A percentile compares a stretch with the other conserved stretches of the same genome.
Evolutionary conservation across 2,113 vertebrate genomes (phyloP).

Genomic region (Hylia prasina): DNA sequence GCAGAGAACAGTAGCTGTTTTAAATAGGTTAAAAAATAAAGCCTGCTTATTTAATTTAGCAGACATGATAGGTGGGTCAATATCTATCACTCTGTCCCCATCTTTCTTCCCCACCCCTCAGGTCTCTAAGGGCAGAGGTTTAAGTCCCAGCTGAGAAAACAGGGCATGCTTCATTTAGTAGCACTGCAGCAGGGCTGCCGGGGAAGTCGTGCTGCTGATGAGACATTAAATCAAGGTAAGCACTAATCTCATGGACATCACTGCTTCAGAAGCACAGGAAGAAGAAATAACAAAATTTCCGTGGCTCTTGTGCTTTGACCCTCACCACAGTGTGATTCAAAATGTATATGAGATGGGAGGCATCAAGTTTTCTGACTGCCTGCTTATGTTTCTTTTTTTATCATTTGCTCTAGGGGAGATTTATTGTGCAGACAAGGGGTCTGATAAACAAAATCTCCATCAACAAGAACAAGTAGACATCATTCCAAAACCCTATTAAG

Average conservation of each 20-base stretch:
- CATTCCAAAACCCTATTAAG: not conserved
- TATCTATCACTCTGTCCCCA: slow-evolving; percentile 39
- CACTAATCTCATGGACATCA: slow-evolving; percentile 51
- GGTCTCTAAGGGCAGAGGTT: slow-evolving; percentile 64
- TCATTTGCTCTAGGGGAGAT: not conserved
- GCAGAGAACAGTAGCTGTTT: not conserved
- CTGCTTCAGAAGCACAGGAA: slow-evolving; percentile 16
- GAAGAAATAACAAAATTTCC: not conserved
- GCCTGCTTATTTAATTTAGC: slow-evolving; percentile 41
- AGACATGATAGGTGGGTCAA: slow-evolving; percentile 25
- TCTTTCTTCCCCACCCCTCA: slow-evolving; percentile 27
- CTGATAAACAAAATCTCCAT: not conserved
- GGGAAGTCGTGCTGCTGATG: slow-evolving; percentile 66
- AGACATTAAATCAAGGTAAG: slow-evolving; percentile 78
- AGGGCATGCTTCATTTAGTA: slow-evolving; percentile 70
- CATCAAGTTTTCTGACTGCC: not conserved
- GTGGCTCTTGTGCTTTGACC: not conserved
- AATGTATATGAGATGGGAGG: not conserved
- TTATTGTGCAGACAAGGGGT: not conserved
- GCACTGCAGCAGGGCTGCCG: slow-evolving; percentile 7
- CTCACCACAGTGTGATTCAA: not conserved
- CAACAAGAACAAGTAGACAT: not conserved
- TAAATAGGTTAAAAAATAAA: slow-evolving; percentile 58
- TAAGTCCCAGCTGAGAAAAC: slow-evolving; percentile 65
- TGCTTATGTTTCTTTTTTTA: not conserved